phyloP scores from a whole-genome alignment of 1,140 invertebrate species.

The Heterodera schachtii region DNA sequence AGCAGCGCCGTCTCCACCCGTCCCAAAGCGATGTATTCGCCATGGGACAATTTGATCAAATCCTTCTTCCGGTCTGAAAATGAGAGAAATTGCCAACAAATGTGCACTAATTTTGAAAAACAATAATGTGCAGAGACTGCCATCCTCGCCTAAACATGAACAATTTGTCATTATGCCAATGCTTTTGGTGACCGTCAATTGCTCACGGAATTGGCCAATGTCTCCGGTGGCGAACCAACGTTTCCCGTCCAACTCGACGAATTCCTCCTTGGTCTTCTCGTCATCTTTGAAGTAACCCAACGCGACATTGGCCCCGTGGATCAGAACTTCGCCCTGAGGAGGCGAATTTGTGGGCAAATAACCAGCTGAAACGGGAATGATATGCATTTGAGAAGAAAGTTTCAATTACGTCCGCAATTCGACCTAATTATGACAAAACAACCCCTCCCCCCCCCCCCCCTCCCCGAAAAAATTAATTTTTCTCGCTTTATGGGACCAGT shows the following conservation, averaged over 20 bases:
- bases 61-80: conserved; percentile 89
- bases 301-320: conserved; percentile 86
- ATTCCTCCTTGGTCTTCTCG: conserved; percentile 86
- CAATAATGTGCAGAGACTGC: conserved; percentile 93
- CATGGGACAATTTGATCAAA: conserved; percentile 91
- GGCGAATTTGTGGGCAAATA: conserved; percentile 87
- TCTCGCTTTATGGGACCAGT: no score
- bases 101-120: conserved; percentile 71
- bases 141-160: conserved; percentile 72
- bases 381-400: no score
- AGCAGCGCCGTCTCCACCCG: conserved; percentile 89
- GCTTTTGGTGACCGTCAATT: no score
- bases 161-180: no score
- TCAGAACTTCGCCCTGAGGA: conserved; percentile 86
- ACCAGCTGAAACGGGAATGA: conserved; percentile 65
- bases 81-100: neutral
- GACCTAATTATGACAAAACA: no score
- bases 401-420: no score
- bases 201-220: conserved; percentile 83
- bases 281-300: no score
- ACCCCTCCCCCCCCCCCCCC: no score
- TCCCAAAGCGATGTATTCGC: conserved; percentile 81
- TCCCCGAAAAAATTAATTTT: no score
- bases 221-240: conserved; percentile 94
- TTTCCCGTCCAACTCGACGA: conserved; percentile 78